Percentiles rank a stretch among this genome's conserved stretches.
Conservation (phyloP, 2,797 vertebrate genomes). For the Sciurus carolinensis region DNA sequence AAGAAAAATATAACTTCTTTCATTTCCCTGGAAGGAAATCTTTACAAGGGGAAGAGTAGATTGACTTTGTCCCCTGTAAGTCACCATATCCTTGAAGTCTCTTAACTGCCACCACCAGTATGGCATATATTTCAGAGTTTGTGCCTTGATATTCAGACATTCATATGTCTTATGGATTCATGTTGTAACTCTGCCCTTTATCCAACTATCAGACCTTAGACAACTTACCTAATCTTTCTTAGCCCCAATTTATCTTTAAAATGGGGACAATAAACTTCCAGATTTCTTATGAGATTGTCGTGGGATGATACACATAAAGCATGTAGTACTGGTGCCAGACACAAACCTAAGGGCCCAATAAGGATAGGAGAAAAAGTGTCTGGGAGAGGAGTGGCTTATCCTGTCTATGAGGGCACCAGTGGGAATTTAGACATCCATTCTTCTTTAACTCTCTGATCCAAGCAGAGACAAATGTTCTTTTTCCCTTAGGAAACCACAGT, state of each 20-base stretch:
- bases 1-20: not conserved
- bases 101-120: not conserved
- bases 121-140: conserved; percentile 17
- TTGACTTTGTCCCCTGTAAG: not conserved
- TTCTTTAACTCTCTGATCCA: conserved; percentile 2
- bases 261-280: not conserved
- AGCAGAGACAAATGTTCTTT: conserved; percentile 46
- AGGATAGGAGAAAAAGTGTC: not conserved
- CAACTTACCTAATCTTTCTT: conserved; percentile 6
- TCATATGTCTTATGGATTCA: not conserved
- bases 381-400: not conserved
- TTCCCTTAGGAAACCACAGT: not conserved
- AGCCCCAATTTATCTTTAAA: conserved; percentile 54
- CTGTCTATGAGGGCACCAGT: not conserved
- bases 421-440: not conserved
- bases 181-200: not conserved
- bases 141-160: conserved; percentile 28
- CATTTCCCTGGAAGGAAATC: conserved; percentile 24
- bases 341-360: not conserved
- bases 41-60: not conserved
- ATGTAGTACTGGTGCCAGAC: conserved; percentile 20
- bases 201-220: not conserved
- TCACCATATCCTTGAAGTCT: conserved; percentile 20
- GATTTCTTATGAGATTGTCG: conserved; percentile 19
- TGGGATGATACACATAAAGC: conserved; percentile 18